Conservation (phyloP, 2,113 vertebrate genomes). For the Clarias macrocephalus region DNA sequence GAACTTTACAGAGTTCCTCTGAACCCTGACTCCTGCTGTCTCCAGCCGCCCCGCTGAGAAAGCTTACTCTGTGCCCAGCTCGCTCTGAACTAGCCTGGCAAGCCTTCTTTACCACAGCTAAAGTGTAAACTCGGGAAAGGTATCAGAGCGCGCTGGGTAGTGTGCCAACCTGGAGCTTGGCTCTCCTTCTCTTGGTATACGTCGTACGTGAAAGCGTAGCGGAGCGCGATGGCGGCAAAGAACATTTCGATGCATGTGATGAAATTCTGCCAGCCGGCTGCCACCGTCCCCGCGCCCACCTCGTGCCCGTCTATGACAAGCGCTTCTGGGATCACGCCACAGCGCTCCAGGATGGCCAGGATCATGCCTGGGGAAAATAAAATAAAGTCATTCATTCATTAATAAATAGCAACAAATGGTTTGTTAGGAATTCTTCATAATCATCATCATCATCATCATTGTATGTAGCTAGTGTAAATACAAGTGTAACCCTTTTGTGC, state of each 20-base stretch:
- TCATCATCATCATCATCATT: not conserved
- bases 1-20: constrained; percentile 41
- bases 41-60: constrained; percentile 2
- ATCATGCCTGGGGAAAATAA: constrained; percentile 77
- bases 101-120: not conserved
- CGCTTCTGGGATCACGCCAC: constrained; percentile 85
- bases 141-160: not conserved
- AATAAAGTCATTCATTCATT: too few relatives aligned
- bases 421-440: not conserved
- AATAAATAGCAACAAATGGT: not conserved
- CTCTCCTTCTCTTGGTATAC: constrained; percentile 87
- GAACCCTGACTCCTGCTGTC: constrained; percentile 39
- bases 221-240: constrained; percentile 86
- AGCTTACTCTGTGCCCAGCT: not conserved
- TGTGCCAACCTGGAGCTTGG: constrained; percentile 78
- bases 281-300: constrained; percentile 89
- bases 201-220: constrained; percentile 85
- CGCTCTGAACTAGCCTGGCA: not conserved
- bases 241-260: constrained; percentile 95
- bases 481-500: not conserved
- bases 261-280: constrained; percentile 95
- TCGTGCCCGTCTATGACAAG: constrained; percentile 78
- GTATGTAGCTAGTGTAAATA: not conserved
- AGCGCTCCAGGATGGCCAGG: constrained; percentile 89
- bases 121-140: not conserved